These are phyloP conservation scores for Stenchaetothrips biformis DNA, from an alignment of 2,888 invertebrate species.

Conservation along the genomic window DNA sequence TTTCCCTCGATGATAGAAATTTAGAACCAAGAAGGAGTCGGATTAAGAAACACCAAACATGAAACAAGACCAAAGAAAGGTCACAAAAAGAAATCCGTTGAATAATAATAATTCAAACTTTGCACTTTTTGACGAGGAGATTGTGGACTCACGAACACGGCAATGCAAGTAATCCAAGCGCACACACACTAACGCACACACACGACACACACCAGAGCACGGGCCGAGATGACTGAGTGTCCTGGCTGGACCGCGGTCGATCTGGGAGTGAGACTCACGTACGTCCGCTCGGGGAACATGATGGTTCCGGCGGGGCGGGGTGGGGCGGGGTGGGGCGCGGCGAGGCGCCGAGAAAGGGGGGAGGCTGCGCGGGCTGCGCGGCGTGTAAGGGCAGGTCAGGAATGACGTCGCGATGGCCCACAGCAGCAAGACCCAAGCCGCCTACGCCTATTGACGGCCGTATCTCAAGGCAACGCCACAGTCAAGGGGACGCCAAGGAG, in stretches of 20 bases:
- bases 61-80: too few species aligned
- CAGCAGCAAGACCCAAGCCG: background rate
- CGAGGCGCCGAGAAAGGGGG: background rate
- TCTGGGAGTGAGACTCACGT: background rate
- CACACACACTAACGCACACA: background rate
- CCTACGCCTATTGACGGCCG: too few species aligned
- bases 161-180: background rate
- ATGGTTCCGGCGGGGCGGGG: background rate
- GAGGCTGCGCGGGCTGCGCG: background rate
- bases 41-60: background rate
- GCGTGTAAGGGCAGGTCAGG: conserved; percentile 10
- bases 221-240: background rate
- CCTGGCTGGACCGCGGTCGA: background rate
- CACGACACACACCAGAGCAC: background rate
- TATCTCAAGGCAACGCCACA: background rate
- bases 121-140: background rate
- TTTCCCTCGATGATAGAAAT: too few species aligned
- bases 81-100: too few species aligned
- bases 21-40: too few species aligned
- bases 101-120: too few species aligned
- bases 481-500: background rate
- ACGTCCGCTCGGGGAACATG: background rate
- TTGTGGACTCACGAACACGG: background rate
- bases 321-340: background rate
- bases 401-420: conserved; percentile 1